Evolutionary conservation across 2,888 invertebrate species (phyloP).

Genomic region (Sussaba pulchella): DNA sequence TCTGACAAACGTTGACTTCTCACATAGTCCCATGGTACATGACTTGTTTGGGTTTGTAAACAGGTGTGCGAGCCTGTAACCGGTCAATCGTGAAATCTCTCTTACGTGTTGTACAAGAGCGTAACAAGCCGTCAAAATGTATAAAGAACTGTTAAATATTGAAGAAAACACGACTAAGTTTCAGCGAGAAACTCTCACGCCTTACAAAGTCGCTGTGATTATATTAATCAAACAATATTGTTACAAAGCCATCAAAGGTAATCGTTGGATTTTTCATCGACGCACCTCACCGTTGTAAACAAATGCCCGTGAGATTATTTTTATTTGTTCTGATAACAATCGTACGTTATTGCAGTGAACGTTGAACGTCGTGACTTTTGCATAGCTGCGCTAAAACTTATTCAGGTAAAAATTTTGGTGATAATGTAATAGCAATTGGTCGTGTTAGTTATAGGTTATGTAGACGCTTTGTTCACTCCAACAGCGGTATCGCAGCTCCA

Average conservation of each 20-base stretch:
- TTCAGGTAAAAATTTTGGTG: slow-evolving; percentile 88
- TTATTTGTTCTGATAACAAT: slow-evolving; percentile 37
- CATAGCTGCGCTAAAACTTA: slow-evolving; percentile 91
- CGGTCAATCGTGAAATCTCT: slow-evolving; percentile 1
- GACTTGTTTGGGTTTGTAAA: too few relatives aligned
- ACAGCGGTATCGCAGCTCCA: too few relatives aligned
- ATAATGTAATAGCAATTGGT: slow-evolving; percentile 41
- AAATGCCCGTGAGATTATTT: slow-evolving; percentile 25
- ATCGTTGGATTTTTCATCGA: background rate
- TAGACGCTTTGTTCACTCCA: background rate
- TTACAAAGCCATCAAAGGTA: slow-evolving; percentile 86
- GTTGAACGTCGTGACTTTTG: slow-evolving; percentile 90
- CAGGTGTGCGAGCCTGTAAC: background rate
- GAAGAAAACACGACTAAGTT: slow-evolving; percentile 80
- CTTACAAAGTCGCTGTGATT: slow-evolving; percentile 92
- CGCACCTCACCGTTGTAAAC: slow-evolving; percentile 19
- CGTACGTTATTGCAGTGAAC: slow-evolving; percentile 84
- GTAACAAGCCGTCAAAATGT: slow-evolving; percentile 74
- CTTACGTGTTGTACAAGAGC: background rate
- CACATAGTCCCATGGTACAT: too few relatives aligned
- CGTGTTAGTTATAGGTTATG: background rate
- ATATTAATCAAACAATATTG: slow-evolving; percentile 92
- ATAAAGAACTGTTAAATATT: slow-evolving; percentile 81
- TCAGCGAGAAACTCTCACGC: slow-evolving; percentile 89
- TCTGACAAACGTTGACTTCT: too few relatives aligned